Conservation (phyloP, 2,888 invertebrate genomes). For the Acanthosepion lycidas region DNA sequence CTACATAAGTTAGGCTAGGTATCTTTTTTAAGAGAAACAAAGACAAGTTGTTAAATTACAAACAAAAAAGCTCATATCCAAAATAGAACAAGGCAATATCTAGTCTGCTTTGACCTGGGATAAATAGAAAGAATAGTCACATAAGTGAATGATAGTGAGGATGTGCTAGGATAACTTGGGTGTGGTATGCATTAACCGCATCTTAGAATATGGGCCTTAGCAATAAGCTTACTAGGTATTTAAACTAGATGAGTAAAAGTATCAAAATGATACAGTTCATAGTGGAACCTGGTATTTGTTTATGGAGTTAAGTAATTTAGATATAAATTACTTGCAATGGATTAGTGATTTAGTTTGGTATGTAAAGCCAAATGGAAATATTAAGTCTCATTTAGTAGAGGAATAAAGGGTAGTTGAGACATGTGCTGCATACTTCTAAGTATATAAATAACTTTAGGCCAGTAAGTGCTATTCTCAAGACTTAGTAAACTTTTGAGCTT, state of each 20-base stretch:
- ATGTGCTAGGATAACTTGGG: not conserved
- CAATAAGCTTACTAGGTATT: not conserved
- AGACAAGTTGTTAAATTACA: no score
- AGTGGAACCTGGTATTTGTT: not conserved
- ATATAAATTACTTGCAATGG: not conserved
- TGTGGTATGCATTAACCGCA: not conserved
- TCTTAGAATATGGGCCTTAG: not conserved
- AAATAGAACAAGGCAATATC: not conserved
- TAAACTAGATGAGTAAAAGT: not conserved
- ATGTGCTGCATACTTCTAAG: not conserved
- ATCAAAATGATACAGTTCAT: not conserved
- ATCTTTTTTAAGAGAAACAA: no score
- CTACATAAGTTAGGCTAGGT: no score
- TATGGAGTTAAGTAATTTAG: not conserved
- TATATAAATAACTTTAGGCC: no score
- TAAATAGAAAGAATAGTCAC: not conserved
- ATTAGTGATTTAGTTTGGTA: not conserved
- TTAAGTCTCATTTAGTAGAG: not conserved
- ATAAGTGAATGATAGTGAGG: not conserved
- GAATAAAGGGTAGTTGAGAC: not conserved
- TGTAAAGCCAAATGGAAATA: not conserved
- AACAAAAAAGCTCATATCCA: not conserved
- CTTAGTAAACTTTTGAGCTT: no score
- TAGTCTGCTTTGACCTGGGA: conserved; percentile 15
- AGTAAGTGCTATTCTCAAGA: no score